phyloP scores from a whole-genome alignment of 2,888 invertebrate genomes.

The Pilophorus perplexus region DNA sequence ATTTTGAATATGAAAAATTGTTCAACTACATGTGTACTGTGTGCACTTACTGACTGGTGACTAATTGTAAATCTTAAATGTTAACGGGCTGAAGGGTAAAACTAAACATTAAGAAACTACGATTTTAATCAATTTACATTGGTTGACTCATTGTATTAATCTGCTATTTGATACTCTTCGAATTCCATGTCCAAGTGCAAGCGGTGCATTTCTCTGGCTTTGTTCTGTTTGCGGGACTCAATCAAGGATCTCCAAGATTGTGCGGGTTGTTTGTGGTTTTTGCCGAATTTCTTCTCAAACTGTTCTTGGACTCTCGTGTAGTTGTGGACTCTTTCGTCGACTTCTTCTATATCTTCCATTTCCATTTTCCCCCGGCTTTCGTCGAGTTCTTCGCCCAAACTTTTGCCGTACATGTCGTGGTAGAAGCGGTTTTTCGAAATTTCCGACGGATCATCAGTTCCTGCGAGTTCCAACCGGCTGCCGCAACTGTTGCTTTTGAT shows the following conservation, averaged over 20 bases:
- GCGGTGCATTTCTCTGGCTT: slow-evolving; percentile 60
- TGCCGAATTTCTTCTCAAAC: slow-evolving; percentile 53
- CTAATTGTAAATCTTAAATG: too few relatives aligned
- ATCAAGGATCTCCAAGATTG: slow-evolving; percentile 55
- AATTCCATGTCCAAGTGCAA: slow-evolving; percentile 66
- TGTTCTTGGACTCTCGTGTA: slow-evolving; percentile 50
- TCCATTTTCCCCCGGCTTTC: slow-evolving; percentile 49
- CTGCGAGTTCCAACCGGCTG: slow-evolving; percentile 75
- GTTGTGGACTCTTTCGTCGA: slow-evolving; percentile 61
- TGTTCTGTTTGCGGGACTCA: slow-evolving; percentile 90
- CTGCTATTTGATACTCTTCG: slow-evolving; percentile 69
- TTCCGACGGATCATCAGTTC: slow-evolving; percentile 52
- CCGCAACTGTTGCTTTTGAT: slow-evolving; percentile 85
- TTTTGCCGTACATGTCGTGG: slow-evolving; percentile 45
- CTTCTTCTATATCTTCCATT: slow-evolving; percentile 57
- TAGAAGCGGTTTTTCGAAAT: slow-evolving; percentile 45
- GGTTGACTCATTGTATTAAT: too few relatives aligned
- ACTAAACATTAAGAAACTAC: too few relatives aligned
- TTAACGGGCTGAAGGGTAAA: too few relatives aligned
- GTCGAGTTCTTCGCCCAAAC: slow-evolving; percentile 48
- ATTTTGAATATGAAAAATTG: too few relatives aligned
- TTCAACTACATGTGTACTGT: too few relatives aligned
- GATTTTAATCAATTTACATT: too few relatives aligned
- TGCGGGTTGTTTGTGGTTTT: slow-evolving; percentile 53
- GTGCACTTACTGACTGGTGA: too few relatives aligned